phyloP scores from a whole-genome alignment of 53 echinoderm and acorn worm genomes.

The Paracentrotus lividus region DNA sequence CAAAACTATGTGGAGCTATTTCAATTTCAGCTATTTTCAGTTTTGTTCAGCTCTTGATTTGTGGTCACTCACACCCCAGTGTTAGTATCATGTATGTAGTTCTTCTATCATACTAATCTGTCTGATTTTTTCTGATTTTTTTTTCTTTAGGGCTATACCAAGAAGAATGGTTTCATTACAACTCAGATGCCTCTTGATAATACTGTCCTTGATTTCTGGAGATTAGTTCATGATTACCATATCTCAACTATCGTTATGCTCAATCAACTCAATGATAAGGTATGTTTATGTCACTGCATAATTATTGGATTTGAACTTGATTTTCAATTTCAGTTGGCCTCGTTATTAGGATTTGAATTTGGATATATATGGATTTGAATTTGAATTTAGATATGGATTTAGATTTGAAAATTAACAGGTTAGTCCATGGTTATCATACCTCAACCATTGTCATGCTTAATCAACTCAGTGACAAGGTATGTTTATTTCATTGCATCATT shows the following conservation, averaged over 20 bases:
- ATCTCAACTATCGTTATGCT: slow-evolving; percentile 79
- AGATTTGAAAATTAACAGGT: no score
- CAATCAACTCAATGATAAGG: slow-evolving; percentile 68
- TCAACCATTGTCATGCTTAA: slow-evolving; percentile 82
- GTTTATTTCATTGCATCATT: not conserved
- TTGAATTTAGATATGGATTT: no score
- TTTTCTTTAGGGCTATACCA: slow-evolving; percentile 38
- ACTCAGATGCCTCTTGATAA: slow-evolving; percentile 84
- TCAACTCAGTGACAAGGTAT: slow-evolving; percentile 53
- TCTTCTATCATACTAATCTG: no score
- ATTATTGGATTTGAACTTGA: no score
- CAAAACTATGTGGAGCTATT: no score
- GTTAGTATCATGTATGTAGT: no score
- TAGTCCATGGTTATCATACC: slow-evolving; percentile 78
- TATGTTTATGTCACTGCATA: not conserved
- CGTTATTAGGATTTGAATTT: no score
- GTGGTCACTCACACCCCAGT: no score
- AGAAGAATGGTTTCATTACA: slow-evolving; percentile 72
- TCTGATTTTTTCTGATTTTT: not conserved
- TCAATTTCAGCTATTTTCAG: no score
- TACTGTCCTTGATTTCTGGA: slow-evolving; percentile 86
- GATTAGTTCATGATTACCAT: slow-evolving; percentile 80
- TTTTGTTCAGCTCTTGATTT: no score
- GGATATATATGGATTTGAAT: no score
- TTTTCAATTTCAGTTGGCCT: no score